phyloP scores from a whole-genome alignment of 2,113 vertebrate genomes.

The Mesoclemmys tuberculata region DNA sequence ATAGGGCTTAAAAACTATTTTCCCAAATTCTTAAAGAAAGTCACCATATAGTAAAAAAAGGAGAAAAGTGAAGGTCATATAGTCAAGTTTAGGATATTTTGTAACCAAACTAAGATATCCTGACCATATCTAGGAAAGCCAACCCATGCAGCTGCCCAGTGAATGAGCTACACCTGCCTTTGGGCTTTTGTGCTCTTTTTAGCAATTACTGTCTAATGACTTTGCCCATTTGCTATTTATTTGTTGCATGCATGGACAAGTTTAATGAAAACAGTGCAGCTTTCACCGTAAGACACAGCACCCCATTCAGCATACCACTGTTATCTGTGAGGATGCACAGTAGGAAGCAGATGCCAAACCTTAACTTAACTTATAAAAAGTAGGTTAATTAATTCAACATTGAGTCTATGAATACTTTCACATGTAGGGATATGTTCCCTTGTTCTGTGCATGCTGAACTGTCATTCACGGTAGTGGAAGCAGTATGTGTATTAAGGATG shows the following conservation, averaged over 20 bases:
- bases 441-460: background rate
- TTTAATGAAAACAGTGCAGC: background rate
- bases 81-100: background rate
- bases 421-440: background rate
- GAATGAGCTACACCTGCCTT: accelerated
- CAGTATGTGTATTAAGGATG: background rate
- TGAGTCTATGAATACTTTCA: background rate
- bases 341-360: background rate
- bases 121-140: background rate
- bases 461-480: background rate
- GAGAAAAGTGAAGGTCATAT: background rate
- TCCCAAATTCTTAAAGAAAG: background rate
- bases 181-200: background rate
- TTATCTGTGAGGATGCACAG: background rate
- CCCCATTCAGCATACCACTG: background rate
- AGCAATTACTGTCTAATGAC: background rate
- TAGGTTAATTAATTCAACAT: background rate
- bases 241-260: background rate
- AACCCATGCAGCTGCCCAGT: accelerated
- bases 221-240: background rate
- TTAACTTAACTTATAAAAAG: background rate
- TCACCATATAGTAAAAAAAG: background rate
- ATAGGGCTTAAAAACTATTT: background rate
- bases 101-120: background rate
- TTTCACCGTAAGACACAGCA: background rate